Percentiles rank a stretch among this genome's conserved stretches.
Conservation (phyloP, 2,797 vertebrate genomes). For the Neosilurus hyrtlii region DNA sequence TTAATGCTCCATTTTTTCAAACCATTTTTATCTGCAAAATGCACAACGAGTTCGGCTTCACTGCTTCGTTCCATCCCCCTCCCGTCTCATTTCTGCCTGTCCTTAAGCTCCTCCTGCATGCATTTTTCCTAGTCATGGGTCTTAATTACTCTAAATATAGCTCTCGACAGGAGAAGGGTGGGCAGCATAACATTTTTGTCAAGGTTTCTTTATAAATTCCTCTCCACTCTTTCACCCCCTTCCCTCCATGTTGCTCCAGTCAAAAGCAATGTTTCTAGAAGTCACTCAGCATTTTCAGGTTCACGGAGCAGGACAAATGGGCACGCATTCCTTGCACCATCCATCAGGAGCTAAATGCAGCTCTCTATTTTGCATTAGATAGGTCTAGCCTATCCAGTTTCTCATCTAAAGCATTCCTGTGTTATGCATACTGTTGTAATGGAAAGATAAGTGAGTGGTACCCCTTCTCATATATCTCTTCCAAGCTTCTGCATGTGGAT, state of each 20-base stretch:
- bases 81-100: slow-evolving; percentile 12
- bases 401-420: slow-evolving; percentile 14
- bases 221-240: neutral
- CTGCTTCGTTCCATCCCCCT: slow-evolving; percentile 32
- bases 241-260: slow-evolving; percentile 25
- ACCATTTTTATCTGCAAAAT: slow-evolving; percentile 41
- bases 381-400: slow-evolving; percentile 17
- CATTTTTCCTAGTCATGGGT: slow-evolving; percentile 24
- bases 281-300: slow-evolving; percentile 44
- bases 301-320: slow-evolving; percentile 44
- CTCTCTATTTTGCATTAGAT: slow-evolving; percentile 18
- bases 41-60: slow-evolving; percentile 7
- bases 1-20: neutral
- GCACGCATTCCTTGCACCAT: slow-evolving; percentile 19
- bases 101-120: slow-evolving; percentile 20
- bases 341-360: slow-evolving; percentile 35
- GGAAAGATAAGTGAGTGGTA: slow-evolving; percentile 23
- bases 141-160: slow-evolving; percentile 54
- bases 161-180: slow-evolving; percentile 20
- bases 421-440: slow-evolving; percentile 29
- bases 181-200: slow-evolving; percentile 35
- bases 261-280: slow-evolving; percentile 44
- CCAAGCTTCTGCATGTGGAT: slow-evolving; percentile 14
- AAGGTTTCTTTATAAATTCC: slow-evolving; percentile 14
- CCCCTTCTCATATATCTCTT: slow-evolving; percentile 18